A percentile compares a stretch with the other conserved stretches of the same genome.
Evolutionary conservation across 2,888 invertebrate genomes (phyloP).

Genomic region (Cantharis lateralis): DNA sequence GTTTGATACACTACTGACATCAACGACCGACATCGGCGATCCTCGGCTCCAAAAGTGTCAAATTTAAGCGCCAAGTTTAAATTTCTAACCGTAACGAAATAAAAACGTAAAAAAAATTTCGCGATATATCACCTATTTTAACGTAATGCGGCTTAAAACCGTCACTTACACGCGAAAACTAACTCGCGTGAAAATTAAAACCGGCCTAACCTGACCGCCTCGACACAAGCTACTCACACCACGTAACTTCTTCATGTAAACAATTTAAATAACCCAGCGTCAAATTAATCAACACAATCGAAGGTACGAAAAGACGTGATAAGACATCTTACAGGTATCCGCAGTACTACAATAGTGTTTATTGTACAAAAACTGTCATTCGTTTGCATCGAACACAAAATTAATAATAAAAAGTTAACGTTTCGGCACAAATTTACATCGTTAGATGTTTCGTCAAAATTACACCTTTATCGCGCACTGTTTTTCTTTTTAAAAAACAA

Average conservation of each 20-base stretch:
- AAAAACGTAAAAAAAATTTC: not conserved
- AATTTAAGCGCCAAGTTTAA: conserved; percentile 43
- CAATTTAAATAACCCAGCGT: not conserved
- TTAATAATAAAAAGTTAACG: not conserved
- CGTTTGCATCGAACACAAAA: not conserved
- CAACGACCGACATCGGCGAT: conserved; percentile 40
- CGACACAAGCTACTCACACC: not conserved
- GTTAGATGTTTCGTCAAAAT: not conserved
- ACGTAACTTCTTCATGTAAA: not conserved
- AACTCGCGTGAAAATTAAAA: not conserved
- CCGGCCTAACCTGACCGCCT: not conserved
- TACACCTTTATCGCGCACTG: not conserved
- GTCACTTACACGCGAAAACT: not conserved
- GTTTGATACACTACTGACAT: conserved; percentile 61
- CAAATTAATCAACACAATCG: not conserved
- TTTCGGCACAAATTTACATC: not conserved
- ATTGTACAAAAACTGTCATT: not conserved
- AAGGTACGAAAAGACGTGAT: not conserved
- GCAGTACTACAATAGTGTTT: not conserved
- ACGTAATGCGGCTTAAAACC: not conserved
- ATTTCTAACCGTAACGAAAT: conserved; percentile 9
- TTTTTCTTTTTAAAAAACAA: not conserved
- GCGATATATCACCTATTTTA: not conserved
- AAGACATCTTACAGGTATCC: not conserved
- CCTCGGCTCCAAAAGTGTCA: conserved; percentile 41